Conservation (phyloP, 2,888 invertebrate species). For the Lepidonotus clava region DNA sequence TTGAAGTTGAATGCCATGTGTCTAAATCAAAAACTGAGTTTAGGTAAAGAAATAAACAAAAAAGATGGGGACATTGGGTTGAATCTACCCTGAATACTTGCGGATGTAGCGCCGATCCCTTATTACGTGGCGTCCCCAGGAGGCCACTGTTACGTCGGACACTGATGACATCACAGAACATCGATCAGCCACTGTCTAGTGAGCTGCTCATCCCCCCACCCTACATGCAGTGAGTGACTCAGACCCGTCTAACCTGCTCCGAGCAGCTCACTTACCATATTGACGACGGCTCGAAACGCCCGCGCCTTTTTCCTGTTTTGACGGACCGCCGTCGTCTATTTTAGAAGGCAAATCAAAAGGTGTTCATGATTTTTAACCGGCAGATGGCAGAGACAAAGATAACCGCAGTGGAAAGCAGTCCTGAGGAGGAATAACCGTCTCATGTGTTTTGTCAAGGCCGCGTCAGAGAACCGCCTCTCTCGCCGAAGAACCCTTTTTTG, state of each 20-base stretch:
- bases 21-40: no score
- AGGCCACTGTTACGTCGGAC: no score
- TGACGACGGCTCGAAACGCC: not conserved
- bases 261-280: not conserved
- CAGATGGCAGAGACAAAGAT: not conserved
- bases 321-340: not conserved
- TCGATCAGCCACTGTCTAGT: no score
- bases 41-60: no score
- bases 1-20: no score
- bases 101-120: no score
- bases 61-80: no score
- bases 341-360: not conserved
- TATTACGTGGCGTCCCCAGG: no score
- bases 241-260: not conserved
- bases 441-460: not conserved
- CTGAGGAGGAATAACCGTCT: not conserved
- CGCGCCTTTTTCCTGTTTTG: not conserved
- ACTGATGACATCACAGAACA: no score
- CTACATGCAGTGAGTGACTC: conserved; percentile 3
- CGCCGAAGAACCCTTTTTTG: no score
- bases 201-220: no score
- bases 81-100: no score
- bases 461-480: not conserved
- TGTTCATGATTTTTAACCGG: not conserved
- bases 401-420: not conserved